phyloP scores from a whole-genome alignment of 2,113 vertebrate genomes.

The Synchiropus splendidus region DNA sequence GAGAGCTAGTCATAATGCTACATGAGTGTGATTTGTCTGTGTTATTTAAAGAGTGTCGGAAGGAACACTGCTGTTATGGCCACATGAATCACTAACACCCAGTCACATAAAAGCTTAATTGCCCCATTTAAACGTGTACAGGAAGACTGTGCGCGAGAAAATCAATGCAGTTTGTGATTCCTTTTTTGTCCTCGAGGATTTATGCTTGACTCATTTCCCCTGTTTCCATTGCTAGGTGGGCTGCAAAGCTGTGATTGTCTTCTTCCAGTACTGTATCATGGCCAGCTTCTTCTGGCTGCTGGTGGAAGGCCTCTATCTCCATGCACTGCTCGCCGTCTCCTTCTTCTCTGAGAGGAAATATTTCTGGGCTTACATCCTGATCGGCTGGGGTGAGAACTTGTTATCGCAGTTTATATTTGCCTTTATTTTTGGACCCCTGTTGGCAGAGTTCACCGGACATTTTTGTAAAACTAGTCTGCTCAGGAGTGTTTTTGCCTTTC shows the following conservation, averaged over 20 bases:
- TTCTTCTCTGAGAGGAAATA: conserved; percentile 97
- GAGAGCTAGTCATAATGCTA: too few species aligned
- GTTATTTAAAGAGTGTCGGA: too few species aligned
- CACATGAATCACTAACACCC: too few species aligned
- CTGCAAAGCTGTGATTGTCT: conserved; percentile 86
- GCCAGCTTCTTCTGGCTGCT: conserved; percentile 97
- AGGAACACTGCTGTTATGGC: too few species aligned
- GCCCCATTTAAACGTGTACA: too few species aligned
- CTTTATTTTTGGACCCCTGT: neutral
- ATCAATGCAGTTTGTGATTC: too few species aligned
- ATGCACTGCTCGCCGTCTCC: conserved; percentile 84
- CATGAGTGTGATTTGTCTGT: too few species aligned
- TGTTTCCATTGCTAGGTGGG: conserved; percentile 66
- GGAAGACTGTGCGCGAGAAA: too few species aligned
- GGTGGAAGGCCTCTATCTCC: conserved; percentile 90
- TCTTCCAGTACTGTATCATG: conserved; percentile 96
- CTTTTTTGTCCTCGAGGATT: too few species aligned
- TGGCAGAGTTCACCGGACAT: too few species aligned
- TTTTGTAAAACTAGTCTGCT: too few species aligned
- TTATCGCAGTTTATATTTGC: neutral
- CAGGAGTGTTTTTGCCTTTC: conserved; percentile 12
- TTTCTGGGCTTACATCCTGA: conserved; percentile 95
- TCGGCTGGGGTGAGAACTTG: conserved; percentile 85
- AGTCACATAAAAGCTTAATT: too few species aligned
- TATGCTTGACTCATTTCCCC: conserved; percentile 7